Evolutionary conservation across 2,888 invertebrate genomes (phyloP).

Genomic region (Lypha dubia): DNA sequence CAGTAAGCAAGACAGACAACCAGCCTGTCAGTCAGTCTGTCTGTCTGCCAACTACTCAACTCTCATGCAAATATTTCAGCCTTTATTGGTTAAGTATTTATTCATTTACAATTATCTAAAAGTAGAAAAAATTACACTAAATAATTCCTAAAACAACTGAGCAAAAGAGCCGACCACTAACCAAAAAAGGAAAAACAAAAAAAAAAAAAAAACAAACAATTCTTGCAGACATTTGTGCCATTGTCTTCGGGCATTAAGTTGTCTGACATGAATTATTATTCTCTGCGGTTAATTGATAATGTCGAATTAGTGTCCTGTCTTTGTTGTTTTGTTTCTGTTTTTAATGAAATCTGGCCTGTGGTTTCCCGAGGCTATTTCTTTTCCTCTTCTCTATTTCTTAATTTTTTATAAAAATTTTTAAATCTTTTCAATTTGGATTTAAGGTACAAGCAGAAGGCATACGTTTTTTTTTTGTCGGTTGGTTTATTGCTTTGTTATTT

Average conservation of each 20-base stretch:
- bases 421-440: conserved; percentile 10
- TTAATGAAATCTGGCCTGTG: conserved; percentile 40
- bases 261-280: conserved; percentile 71
- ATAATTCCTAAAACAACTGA: not conserved
- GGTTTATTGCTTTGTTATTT: not conserved
- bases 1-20: not conserved
- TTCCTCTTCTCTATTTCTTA: not conserved
- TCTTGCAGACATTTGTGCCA: conserved; percentile 51
- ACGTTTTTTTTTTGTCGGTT: not conserved
- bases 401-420: not conserved
- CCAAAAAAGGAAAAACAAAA: too few relatives aligned
- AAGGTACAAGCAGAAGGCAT: not conserved
- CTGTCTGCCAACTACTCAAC: not conserved
- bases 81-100: conserved; percentile 11
- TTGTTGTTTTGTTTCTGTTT: conserved; percentile 6
- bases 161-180: too few relatives aligned
- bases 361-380: conserved; percentile 42
- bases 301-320: conserved; percentile 68
- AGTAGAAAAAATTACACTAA: not conserved
- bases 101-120: not conserved
- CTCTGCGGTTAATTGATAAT: conserved; percentile 72
- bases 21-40: not conserved
- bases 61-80: conserved; percentile 31
- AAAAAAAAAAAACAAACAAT: conserved; percentile 16
- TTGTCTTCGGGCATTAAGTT: conserved; percentile 70